Conservation (phyloP, 2,797 vertebrate species). For the Rhincodon typus region DNA sequence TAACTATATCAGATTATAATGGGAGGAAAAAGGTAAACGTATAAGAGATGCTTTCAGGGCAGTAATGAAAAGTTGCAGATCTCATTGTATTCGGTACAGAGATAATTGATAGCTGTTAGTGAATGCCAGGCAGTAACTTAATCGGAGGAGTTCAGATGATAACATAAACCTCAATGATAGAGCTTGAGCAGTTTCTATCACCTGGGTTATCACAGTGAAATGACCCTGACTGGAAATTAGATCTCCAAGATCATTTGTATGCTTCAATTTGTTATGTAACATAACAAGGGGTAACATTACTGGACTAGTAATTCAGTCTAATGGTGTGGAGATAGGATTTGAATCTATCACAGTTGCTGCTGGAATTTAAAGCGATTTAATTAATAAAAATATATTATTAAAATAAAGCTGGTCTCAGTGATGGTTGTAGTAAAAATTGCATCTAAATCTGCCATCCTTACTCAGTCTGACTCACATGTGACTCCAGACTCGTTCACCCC, state of each 20-base stretch:
- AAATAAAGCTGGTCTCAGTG: background rate
- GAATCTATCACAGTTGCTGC: background rate
- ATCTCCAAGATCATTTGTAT: background rate
- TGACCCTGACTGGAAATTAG: background rate
- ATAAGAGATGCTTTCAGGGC: background rate
- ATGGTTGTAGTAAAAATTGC: background rate
- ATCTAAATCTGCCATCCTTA: no score
- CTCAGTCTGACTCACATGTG: background rate
- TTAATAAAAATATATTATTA: background rate
- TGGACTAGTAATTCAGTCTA: background rate
- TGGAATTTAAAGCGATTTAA: background rate
- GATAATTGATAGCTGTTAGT: no score
- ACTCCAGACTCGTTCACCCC: no score
- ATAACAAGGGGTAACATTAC: background rate
- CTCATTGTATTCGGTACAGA: background rate
- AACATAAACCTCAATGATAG: background rate
- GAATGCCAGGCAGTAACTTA: background rate
- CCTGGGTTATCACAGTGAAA: background rate
- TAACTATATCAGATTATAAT: constrained; percentile 52
- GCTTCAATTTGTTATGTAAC: background rate
- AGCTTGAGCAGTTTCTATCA: background rate
- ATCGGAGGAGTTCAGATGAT: background rate
- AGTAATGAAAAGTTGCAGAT: background rate
- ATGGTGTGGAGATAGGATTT: background rate
- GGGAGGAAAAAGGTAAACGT: background rate